These are phyloP conservation scores for Rhodeus uyekii DNA, from an alignment of 2,797 vertebrate species.

Conservation along the genomic window DNA sequence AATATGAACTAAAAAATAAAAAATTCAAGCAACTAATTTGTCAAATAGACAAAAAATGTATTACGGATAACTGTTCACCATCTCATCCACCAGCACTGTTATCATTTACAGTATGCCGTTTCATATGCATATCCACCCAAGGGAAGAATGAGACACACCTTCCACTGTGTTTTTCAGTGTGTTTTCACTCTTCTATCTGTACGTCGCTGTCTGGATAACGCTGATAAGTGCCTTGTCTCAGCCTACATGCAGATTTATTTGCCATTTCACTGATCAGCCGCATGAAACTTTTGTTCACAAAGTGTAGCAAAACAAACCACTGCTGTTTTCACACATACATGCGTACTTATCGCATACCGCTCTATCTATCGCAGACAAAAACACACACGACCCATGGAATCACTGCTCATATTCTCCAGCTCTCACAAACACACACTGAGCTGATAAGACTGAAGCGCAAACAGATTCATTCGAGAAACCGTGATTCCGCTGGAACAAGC, in stretches of 20 bases:
- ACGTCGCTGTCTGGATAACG: conserved; percentile 35
- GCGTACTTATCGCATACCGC: conserved; percentile 5
- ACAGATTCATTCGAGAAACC: conserved; percentile 33
- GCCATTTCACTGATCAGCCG: conserved; percentile 44
- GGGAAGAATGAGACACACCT: conserved; percentile 8
- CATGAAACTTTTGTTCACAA: conserved; percentile 32
- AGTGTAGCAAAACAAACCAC: conserved; percentile 35
- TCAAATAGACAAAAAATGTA: background rate
- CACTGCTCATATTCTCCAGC: conserved; percentile 8
- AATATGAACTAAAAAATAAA: background rate
- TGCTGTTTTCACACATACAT: conserved; percentile 6
- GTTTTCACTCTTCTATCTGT: conserved; percentile 23
- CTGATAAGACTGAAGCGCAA: conserved; percentile 40
- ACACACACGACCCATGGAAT: conserved; percentile 25
- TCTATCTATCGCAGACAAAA: conserved; percentile 33
- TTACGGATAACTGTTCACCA: background rate
- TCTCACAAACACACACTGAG: background rate
- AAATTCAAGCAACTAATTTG: background rate
- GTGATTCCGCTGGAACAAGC: conserved; percentile 19
- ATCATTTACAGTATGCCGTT: background rate
- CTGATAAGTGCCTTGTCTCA: conserved; percentile 50
- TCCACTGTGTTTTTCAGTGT: conserved; percentile 1
- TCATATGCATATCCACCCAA: conserved; percentile 20
- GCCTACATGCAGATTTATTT: conserved; percentile 29
- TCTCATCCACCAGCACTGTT: background rate